Evolutionary conservation across 2,797 vertebrate genomes (phyloP), one percentile per base, ranked within the genome.

Genomic region (Echiichthys vipera): DNA sequence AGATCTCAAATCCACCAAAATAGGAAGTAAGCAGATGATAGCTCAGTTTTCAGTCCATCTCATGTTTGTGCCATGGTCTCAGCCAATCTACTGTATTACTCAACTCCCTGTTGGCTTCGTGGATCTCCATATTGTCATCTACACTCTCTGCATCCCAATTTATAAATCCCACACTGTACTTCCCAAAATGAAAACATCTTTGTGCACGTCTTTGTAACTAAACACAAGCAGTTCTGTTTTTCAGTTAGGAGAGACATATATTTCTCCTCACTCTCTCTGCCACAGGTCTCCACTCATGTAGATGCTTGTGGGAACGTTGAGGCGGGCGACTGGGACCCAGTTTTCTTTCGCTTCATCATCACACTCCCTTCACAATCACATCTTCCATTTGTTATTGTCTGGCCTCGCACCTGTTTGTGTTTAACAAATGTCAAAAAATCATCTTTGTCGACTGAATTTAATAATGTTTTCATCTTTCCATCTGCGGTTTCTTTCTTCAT

Each of bases 231-330:
- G 61, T 57, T 83, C 70, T 72, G 77, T 74, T 73, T 55, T 84
- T 65, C 77, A 74, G 80, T 63, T 24, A 49, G 71, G 75, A 79
- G 62, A 68, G 67, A 80, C 55, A 25, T 29, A 36, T 64, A 74
- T 71, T 56, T 32, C 56, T 59, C 55, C 56, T 59, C 59, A 5
- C 77, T 67, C 64, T 65, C 55, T 17, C 45, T 58, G 57, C 73
- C 34, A 25, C 49, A 71, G 51, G 69, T 68, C 51, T 71, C 68
- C 47, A 47, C 62, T 75, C 66, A 71, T 66, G 74, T 65, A n/a
- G 68, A 84, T 79, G 61, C 78, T 83, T 79, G 62, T 81, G 83
- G 89, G 81, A 79, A 63, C 12, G 7, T 64, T 67, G 68, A 77
- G 57, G 65, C 29, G 22, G 54, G 66, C 81, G 80, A 86, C 73